These are phyloP conservation scores for Beris morrisii DNA, from an alignment of 2,888 invertebrate genomes.

Conservation along the genomic window DNA sequence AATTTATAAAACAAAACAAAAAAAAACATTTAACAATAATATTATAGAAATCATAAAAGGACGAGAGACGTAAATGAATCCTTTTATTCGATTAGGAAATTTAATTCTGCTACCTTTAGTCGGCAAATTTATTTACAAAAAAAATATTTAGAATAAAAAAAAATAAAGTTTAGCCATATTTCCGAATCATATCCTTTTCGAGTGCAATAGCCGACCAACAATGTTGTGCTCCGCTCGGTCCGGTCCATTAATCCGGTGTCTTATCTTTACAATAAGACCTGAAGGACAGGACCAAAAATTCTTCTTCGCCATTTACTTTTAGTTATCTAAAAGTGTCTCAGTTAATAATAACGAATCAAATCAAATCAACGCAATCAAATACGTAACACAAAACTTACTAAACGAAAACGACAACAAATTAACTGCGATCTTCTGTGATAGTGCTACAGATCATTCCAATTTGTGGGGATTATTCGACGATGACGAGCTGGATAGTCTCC, in stretches of 20 bases:
- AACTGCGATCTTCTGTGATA: slow-evolving; percentile 19
- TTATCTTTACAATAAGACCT: slow-evolving; percentile 17
- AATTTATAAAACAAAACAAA: neutral
- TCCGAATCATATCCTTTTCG: neutral
- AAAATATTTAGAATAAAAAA: neutral
- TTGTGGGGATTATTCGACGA: too few relatives aligned
- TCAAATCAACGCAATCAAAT: too few relatives aligned
- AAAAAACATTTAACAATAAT: too few relatives aligned
- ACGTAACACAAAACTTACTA: slow-evolving; percentile 1
- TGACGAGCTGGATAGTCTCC: too few relatives aligned
- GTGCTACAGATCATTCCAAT: neutral
- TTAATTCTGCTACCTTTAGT: too few relatives aligned
- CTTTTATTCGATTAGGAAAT: too few relatives aligned
- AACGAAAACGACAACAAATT: neutral
- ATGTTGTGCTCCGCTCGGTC: slow-evolving; percentile 2
- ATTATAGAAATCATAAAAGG: too few relatives aligned
- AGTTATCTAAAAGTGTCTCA: slow-evolving; percentile 4
- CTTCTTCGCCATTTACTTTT: neutral
- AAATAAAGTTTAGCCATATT: slow-evolving; percentile 2
- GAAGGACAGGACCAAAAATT: slow-evolving; percentile 14
- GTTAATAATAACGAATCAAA: too few relatives aligned
- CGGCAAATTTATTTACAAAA: too few relatives aligned
- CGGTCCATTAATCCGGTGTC: neutral
- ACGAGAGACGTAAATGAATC: too few relatives aligned
- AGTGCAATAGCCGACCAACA: slow-evolving; percentile 9